Evolutionary conservation across 1,140 invertebrate genomes (phyloP).

Genomic region (Aphelenchoides fujianensis): DNA sequence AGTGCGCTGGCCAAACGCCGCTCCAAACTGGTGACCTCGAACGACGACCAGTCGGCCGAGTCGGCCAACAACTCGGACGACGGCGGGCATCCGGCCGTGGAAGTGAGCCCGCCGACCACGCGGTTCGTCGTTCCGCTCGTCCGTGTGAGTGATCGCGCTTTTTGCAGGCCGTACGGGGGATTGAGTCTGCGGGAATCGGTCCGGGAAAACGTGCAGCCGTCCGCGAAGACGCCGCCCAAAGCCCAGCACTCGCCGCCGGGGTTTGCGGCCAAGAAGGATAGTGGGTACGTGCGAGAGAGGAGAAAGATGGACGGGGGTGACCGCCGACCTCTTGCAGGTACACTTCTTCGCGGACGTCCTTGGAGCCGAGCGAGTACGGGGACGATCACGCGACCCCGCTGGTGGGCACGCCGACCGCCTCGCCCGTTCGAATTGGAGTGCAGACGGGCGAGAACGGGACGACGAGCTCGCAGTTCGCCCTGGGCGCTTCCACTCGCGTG

Average conservation of each 20-base stretch:
- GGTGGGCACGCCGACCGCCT: constrained; percentile 16
- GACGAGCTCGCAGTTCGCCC: constrained; percentile 25
- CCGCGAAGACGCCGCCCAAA: constrained; percentile 30
- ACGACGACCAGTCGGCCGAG: constrained; percentile 44
- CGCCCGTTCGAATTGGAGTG: constrained; percentile 24
- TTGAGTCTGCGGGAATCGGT: constrained; percentile 56
- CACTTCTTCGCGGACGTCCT: constrained; percentile 59
- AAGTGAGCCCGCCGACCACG: not conserved
- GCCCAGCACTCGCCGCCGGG: constrained; percentile 58
- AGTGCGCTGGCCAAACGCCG: constrained; percentile 59
- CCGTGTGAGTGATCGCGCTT: too few species aligned
- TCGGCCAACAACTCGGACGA: constrained; percentile 4
- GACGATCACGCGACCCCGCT: constrained; percentile 37
- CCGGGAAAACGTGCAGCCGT: constrained; percentile 52
- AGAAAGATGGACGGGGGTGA: not conserved
- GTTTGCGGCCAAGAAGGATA: constrained; percentile 60
- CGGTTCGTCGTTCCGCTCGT: not conserved
- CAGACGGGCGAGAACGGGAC: constrained; percentile 22
- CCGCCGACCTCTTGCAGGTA: constrained; percentile 56
- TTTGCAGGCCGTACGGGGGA: constrained; percentile 47
- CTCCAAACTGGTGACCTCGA: constrained; percentile 51
- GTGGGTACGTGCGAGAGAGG: constrained; percentile 47
- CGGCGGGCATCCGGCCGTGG: constrained; percentile 13
- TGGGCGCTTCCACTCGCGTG: constrained; percentile 35
- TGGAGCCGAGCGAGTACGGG: constrained; percentile 60